Evolutionary conservation across 1,140 invertebrate species (phyloP).

Genomic region (Aricia agestis): DNA sequence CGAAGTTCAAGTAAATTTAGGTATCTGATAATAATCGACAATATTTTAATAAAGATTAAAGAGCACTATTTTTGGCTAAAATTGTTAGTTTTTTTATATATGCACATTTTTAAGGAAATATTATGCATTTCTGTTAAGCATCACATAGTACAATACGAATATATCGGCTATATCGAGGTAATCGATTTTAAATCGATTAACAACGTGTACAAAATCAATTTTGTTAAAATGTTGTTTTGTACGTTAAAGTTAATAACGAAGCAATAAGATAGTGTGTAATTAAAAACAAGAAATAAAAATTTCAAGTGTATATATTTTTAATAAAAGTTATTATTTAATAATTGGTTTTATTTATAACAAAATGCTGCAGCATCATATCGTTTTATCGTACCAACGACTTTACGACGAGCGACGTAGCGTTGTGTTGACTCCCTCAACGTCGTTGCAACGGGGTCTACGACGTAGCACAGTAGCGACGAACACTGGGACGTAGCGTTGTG

Average conservation of each 20-base stretch:
- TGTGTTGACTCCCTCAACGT: too few species aligned
- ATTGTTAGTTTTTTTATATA: constrained; percentile 18
- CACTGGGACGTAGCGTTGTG: too few species aligned
- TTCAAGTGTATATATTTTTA: constrained; percentile 64
- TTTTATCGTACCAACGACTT: too few species aligned
- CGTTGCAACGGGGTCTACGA: too few species aligned
- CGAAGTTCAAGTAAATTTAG: not conserved
- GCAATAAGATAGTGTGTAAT: constrained; percentile 16
- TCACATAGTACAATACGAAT: constrained; percentile 9
- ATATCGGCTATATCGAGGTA: constrained; percentile 8
- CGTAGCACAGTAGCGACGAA: too few species aligned
- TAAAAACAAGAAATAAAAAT: constrained; percentile 13
- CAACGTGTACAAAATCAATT: constrained; percentile 14
- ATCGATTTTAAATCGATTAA: constrained; percentile 14
- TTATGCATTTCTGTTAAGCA: constrained; percentile 12
- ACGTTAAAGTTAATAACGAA: constrained; percentile 20
- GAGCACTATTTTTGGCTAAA: constrained; percentile 53
- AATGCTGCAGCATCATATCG: too few species aligned
- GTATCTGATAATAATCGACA: constrained; percentile 32
- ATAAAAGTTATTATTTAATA: constrained; percentile 47
- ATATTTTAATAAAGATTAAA: constrained; percentile 58
- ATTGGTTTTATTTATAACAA: constrained; percentile 35
- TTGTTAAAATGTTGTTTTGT: constrained; percentile 24
- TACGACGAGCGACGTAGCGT: too few species aligned
- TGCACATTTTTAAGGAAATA: constrained; percentile 14